Percentiles rank a stretch among this genome's conserved stretches.
Conservation (phyloP, 2,888 invertebrate species). For the Limenitis camilla region DNA sequence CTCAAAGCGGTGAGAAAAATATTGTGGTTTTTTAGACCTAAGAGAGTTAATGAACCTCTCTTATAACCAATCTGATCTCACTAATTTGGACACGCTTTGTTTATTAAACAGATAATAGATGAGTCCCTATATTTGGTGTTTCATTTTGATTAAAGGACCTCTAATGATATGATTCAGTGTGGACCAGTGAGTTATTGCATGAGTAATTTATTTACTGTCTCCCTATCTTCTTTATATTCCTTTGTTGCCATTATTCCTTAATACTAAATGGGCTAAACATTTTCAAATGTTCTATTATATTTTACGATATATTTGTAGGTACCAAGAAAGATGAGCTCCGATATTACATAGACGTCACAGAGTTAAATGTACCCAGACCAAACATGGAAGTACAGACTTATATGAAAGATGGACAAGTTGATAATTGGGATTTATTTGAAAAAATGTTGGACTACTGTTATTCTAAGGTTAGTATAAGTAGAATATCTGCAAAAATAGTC, state of each 20-base stretch:
- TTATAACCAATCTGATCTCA: too few relatives aligned
- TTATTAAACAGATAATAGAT: too few relatives aligned
- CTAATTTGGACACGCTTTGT: too few relatives aligned
- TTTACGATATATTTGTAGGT: slow-evolving; percentile 28
- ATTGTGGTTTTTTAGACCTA: background rate
- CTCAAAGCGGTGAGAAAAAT: slow-evolving; percentile 62
- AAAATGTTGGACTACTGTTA: slow-evolving; percentile 96
- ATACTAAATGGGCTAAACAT: background rate
- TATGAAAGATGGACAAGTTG: slow-evolving; percentile 99
- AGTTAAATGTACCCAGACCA: slow-evolving; percentile 90
- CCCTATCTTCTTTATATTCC: too few relatives aligned
- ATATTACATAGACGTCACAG: slow-evolving; percentile 94
- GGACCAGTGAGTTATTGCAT: too few relatives aligned
- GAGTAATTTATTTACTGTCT: too few relatives aligned
- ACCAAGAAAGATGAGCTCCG: slow-evolving; percentile 71
- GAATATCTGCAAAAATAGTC: too few relatives aligned
- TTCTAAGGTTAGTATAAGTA: slow-evolving; percentile 78
- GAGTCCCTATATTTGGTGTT: too few relatives aligned
- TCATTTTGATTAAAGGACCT: too few relatives aligned
- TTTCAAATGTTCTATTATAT: background rate
- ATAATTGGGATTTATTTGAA: slow-evolving; percentile 99
- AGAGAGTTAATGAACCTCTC: too few relatives aligned
- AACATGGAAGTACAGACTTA: slow-evolving; percentile 89
- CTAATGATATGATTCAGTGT: too few relatives aligned
- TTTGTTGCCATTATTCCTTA: too few relatives aligned